Percentiles rank a stretch among this genome's conserved stretches.
Conservation (phyloP, 2,797 vertebrate genomes). For the Rhinogobio ventralis region DNA sequence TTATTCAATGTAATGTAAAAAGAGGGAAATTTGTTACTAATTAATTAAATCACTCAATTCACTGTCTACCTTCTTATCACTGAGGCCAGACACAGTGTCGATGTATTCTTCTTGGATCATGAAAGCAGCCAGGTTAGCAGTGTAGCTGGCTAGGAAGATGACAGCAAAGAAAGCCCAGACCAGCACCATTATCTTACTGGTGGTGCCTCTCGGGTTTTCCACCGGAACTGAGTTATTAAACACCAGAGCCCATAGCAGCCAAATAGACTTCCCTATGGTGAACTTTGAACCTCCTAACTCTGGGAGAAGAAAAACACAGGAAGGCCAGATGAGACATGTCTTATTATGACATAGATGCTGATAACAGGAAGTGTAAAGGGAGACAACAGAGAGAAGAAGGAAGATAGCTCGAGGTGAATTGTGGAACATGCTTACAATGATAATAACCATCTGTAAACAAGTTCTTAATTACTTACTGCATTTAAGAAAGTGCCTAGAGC, state of each 20-base stretch:
- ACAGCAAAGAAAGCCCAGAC: conserved; percentile 88
- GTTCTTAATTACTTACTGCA: conserved; percentile 38
- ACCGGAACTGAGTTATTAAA: conserved; percentile 97
- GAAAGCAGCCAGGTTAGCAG: conserved; percentile 93
- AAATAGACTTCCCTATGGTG: conserved; percentile 93
- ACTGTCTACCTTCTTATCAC: conserved; percentile 87
- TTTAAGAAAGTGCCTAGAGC: conserved; percentile 31
- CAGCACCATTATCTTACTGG: conserved; percentile 95
- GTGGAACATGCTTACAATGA: conserved; percentile 46
- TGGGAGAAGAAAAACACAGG: conserved; percentile 62
- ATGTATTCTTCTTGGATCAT: conserved; percentile 97
- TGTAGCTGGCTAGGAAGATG: conserved; percentile 92
- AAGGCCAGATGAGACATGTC: conserved; percentile 8
- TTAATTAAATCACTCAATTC: neutral
- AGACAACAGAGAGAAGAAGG: conserved; percentile 19
- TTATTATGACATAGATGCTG: conserved; percentile 17
- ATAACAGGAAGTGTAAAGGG: neutral
- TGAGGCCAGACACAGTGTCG: conserved; percentile 92
- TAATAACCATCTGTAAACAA: conserved; percentile 45
- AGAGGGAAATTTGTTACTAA: neutral
- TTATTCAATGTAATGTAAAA: neutral
- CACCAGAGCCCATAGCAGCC: conserved; percentile 93
- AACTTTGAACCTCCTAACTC: conserved; percentile 90
- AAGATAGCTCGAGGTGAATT: conserved; percentile 27
- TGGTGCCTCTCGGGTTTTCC: conserved; percentile 93